Conservation (phyloP, 35 echinoderm and acorn worm genomes). For the Heliocidaris tuberculata region DNA sequence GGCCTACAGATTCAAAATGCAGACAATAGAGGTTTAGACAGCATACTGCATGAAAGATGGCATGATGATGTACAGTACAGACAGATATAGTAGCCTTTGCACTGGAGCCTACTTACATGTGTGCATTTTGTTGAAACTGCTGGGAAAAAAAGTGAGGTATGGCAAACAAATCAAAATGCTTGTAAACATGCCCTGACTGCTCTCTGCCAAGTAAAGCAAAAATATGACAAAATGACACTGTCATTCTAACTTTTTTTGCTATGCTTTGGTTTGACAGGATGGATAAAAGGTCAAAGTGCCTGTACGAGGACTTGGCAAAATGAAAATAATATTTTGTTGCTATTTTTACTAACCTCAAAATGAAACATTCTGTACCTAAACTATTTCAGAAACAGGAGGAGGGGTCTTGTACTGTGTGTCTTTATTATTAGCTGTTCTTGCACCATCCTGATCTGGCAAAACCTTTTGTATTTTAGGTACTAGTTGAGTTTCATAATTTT, state of each 20-base stretch:
- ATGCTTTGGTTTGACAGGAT: not conserved
- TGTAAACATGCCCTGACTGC: not conserved
- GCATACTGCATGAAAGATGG: too few species aligned
- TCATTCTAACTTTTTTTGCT: not conserved
- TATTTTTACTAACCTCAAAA: too few species aligned
- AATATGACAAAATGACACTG: not conserved
- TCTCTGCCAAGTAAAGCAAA: not conserved
- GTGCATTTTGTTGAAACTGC: not conserved
- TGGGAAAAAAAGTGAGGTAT: slow-evolving; percentile 7
- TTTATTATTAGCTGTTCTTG: too few species aligned
- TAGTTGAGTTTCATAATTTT: too few species aligned
- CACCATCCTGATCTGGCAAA: too few species aligned
- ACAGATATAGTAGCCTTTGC: too few species aligned
- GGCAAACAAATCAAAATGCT: not conserved
- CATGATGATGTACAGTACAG: too few species aligned
- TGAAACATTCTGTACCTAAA: too few species aligned
- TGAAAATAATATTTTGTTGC: not conserved
- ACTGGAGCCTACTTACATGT: too few species aligned
- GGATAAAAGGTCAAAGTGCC: not conserved
- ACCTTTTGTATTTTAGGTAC: too few species aligned
- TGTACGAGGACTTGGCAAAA: not conserved
- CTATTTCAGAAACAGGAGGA: not conserved
- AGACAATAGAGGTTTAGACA: too few species aligned
- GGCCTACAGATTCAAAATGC: too few species aligned
- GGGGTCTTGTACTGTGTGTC: not conserved